Evolutionary conservation across 2,113 vertebrate species (phyloP).

Genomic region (Oncorhynchus nerka): DNA sequence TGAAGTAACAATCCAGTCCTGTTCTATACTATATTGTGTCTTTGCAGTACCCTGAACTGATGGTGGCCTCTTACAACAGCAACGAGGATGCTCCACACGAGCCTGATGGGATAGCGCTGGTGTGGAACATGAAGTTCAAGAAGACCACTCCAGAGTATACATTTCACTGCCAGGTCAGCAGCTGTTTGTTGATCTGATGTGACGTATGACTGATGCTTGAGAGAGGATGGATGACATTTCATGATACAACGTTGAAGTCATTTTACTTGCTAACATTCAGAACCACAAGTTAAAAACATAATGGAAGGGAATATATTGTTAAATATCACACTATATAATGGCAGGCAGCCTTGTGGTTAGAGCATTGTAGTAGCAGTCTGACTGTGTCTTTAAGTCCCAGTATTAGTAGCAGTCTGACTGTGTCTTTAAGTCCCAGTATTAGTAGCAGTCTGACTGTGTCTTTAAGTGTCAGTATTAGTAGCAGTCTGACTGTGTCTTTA

Average conservation of each 20-base stretch:
- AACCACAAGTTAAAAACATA: too few relatives aligned
- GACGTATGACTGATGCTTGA: neutral
- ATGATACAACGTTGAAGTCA: neutral
- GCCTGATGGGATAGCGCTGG: constrained; percentile 85
- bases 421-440: too few relatives aligned
- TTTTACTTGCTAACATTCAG: too few relatives aligned
- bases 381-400: too few relatives aligned
- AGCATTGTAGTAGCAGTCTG: too few relatives aligned
- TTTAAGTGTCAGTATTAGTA: too few relatives aligned
- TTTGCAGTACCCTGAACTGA: constrained; percentile 81
- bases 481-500: too few relatives aligned
- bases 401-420: too few relatives aligned
- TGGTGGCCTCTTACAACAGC: constrained; percentile 87
- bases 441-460: too few relatives aligned
- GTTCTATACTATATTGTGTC: constrained; percentile 24
- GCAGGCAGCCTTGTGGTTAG: too few relatives aligned
- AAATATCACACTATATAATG: too few relatives aligned
- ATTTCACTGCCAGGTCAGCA: constrained; percentile 87
- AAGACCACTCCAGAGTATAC: constrained; percentile 87
- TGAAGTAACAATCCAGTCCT: neutral
- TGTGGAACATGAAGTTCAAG: constrained; percentile 94
- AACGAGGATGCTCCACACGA: constrained; percentile 89
- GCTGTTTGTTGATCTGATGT: neutral
- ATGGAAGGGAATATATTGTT: too few relatives aligned
- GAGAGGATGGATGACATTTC: neutral